These are phyloP conservation scores for western clawed frog (Xenopus tropicalis) DNA, from an alignment of 2,113 vertebrate species.

Conservation along the genomic window UCB_Xtro_10.0 CM004447.2:18367501-18368000, in stretches of 20 bases:
- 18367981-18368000: no score
- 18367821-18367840: no score
- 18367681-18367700: not conserved
- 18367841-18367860: no score
- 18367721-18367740: constrained; percentile 6
- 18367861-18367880: no score
- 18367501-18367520: not conserved
- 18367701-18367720: constrained; percentile 16
- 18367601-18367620: constrained; percentile 26
- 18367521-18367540: constrained; percentile 17
- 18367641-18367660: constrained; percentile 27
- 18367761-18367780: no score
- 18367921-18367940: no score
- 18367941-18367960: no score
- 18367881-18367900: no score
- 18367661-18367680: constrained; percentile 10
- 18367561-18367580: constrained; percentile 22
- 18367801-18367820: no score
- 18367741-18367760: constrained; percentile 5
- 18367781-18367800: no score
- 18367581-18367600: constrained; percentile 11
- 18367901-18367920: no score
- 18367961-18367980: no score
- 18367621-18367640: constrained; percentile 7
- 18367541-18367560: constrained; percentile 30